A percentile compares a stretch with the other conserved stretches of the same genome.
Conservation (phyloP, 1,140 invertebrate genomes). For the Apis mellifera region Amel_HAv3.1 CM009940.2:6366001-6366500, state of each 20-base stretch:
- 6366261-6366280: not conserved
- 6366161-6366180: not conserved
- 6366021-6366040: slow-evolving; percentile 15
- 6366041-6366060: not conserved
- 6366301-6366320: slow-evolving; percentile 25
- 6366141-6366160: slow-evolving; percentile 34
- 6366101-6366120: not conserved
- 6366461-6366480: slow-evolving; percentile 16
- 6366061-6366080: slow-evolving; percentile 2
- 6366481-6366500: not conserved
- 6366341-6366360: slow-evolving; percentile 45
- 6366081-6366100: not conserved
- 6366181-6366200: not conserved
- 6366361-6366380: slow-evolving; percentile 44
- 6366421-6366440: not conserved
- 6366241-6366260: not conserved
- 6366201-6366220: not conserved
- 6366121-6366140: not conserved
- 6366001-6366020: not conserved
- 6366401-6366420: not conserved
- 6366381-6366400: not conserved
- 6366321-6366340: slow-evolving; percentile 16
- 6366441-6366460: slow-evolving; percentile 56
- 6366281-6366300: slow-evolving; percentile 19
- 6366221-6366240: not conserved